Conservation (phyloP, 2,888 invertebrate species). For the Busseola fusca region DNA sequence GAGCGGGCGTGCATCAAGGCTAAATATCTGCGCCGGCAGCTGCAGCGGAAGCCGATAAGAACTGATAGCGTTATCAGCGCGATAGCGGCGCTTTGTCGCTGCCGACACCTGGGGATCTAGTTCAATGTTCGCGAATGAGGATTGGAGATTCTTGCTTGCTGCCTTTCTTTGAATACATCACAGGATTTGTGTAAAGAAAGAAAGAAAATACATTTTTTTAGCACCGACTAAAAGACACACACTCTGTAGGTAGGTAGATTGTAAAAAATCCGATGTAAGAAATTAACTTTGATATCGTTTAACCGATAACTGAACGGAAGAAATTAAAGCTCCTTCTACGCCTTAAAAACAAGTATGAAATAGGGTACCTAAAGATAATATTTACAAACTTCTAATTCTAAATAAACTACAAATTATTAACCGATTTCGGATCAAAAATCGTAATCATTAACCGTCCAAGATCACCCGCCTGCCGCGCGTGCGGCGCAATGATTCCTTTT, state of each 20-base stretch:
- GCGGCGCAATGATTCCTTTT: no score
- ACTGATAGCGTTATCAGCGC: constrained; percentile 73
- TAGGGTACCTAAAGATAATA: no score
- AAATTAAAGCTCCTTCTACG: constrained; percentile 54
- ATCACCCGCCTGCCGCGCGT: no score
- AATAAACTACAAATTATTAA: no score
- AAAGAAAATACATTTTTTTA: no score
- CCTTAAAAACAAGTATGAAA: constrained; percentile 59
- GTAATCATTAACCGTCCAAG: no score
- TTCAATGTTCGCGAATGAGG: constrained; percentile 51
- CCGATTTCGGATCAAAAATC: no score
- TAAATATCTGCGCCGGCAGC: constrained; percentile 66
- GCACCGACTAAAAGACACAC: no score
- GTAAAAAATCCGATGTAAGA: no score
- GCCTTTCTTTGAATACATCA: neutral
- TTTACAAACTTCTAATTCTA: no score
- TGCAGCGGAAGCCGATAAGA: constrained; percentile 74
- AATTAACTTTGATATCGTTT: constrained; percentile 24
- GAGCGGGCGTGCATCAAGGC: constrained; percentile 59
- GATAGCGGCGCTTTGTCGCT: constrained; percentile 63
- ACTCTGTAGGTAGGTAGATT: no score
- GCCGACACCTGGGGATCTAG: constrained; percentile 60
- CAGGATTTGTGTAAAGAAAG: no score
- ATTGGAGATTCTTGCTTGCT: constrained; percentile 19
- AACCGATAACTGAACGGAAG: constrained; percentile 30